These are phyloP conservation scores for Dolichomitus sp. DNA, from an alignment of 2,888 invertebrate genomes.

Conservation along the genomic window DNA sequence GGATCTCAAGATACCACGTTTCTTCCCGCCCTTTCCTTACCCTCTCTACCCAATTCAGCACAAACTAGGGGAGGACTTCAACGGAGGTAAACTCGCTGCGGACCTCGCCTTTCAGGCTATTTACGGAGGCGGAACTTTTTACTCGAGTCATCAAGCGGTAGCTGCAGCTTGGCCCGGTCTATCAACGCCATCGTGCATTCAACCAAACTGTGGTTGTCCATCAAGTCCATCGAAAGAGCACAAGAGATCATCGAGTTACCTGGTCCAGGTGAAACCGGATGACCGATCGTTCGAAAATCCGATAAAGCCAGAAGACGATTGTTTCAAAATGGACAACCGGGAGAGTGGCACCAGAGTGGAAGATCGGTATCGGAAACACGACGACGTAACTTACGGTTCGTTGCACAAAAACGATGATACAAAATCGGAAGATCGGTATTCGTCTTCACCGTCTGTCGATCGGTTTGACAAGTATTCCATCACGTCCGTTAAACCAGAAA, in stretches of 20 bases:
- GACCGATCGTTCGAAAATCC: slow-evolving; percentile 77
- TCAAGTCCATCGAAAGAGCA: slow-evolving; percentile 79
- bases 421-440: slow-evolving; percentile 78
- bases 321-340: slow-evolving; percentile 73
- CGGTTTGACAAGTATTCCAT: slow-evolving; percentile 62
- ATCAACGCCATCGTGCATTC: slow-evolving; percentile 75
- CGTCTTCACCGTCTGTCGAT: slow-evolving; percentile 75
- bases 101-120: slow-evolving; percentile 90
- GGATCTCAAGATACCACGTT: slow-evolving; percentile 90
- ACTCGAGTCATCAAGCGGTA: slow-evolving; percentile 85
- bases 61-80: slow-evolving; percentile 87
- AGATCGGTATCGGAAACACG: slow-evolving; percentile 64
- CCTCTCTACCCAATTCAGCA: slow-evolving; percentile 90
- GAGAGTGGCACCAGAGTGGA: slow-evolving; percentile 73
- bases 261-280: slow-evolving; percentile 70
- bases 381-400: slow-evolving; percentile 67
- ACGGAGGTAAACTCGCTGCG: slow-evolving; percentile 88
- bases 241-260: slow-evolving; percentile 74
- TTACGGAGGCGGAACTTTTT: slow-evolving; percentile 88
- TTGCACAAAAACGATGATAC: slow-evolving; percentile 76
- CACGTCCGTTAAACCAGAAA: slow-evolving; percentile 72
- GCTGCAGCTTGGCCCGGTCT: slow-evolving; percentile 82
- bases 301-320: slow-evolving; percentile 80
- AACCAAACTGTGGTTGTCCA: slow-evolving; percentile 83
- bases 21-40: slow-evolving; percentile 92